phyloP scores from a whole-genome alignment of 2,113 vertebrate genomes.

The Platycercus adscitus region DNA sequence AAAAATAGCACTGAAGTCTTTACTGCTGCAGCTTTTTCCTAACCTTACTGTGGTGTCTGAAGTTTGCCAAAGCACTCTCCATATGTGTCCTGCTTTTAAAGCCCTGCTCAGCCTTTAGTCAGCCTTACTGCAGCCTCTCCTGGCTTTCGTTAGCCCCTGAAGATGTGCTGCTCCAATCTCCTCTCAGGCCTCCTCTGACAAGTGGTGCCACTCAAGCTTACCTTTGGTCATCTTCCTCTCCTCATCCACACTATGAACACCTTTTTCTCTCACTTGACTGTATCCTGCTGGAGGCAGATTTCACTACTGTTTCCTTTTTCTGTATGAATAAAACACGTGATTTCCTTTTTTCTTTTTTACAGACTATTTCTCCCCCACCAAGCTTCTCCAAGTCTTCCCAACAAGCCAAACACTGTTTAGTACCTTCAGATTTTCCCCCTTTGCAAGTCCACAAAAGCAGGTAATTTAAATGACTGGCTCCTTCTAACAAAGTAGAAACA shows the following conservation, averaged over 20 bases:
- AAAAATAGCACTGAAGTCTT: background rate
- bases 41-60: fast-evolving
- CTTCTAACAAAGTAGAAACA: background rate
- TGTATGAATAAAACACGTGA: background rate
- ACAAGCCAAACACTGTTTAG: background rate
- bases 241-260: fast-evolving
- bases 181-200: fast-evolving
- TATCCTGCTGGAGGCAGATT: fast-evolving
- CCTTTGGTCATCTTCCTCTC: fast-evolving
- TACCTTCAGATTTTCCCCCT: background rate
- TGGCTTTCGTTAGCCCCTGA: background rate
- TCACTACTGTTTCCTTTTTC: background rate
- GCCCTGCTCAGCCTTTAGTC: background rate
- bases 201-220: background rate
- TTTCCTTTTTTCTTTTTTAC: fast-evolving
- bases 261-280: background rate
- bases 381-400: background rate
- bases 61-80: background rate
- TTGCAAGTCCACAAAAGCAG: too few species aligned
- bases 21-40: background rate
- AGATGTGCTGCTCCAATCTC: background rate
- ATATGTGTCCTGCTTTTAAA: background rate
- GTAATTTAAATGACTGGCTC: background rate
- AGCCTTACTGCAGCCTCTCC: background rate
- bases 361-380: fast-evolving